phyloP scores from a whole-genome alignment of 2,888 invertebrate species.

The Macrophya alboannulata region DNA sequence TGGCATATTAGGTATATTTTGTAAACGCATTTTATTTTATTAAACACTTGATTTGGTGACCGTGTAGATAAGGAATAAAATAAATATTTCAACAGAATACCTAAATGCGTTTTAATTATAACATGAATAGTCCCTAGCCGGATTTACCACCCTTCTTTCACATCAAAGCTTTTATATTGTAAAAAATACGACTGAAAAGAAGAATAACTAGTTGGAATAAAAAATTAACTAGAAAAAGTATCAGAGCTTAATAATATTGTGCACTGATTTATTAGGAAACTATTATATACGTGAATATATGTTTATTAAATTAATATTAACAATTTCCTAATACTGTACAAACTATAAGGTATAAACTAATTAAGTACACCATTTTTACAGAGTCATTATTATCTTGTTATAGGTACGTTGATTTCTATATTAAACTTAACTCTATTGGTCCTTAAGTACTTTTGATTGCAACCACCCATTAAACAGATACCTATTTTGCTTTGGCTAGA shows the following conservation, averaged over 20 bases:
- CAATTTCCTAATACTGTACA: constrained; percentile 50
- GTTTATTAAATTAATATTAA: constrained; percentile 39
- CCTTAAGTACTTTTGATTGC: constrained; percentile 58
- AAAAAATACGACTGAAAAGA: neutral
- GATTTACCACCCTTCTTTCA: neutral
- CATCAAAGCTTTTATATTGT: neutral
- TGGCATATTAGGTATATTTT: constrained; percentile 59
- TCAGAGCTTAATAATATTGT: neutral
- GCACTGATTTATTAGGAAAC: neutral
- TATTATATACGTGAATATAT: neutral
- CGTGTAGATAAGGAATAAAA: constrained; percentile 60
- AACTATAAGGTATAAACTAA: constrained; percentile 32
- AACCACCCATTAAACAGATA: constrained; percentile 45
- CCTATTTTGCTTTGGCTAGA: constrained; percentile 52
- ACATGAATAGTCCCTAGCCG: neutral
- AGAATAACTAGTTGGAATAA: neutral
- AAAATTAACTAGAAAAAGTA: neutral
- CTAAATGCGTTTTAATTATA: constrained; percentile 41
- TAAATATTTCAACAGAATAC: constrained; percentile 57
- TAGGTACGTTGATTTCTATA: constrained; percentile 18
- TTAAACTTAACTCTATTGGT: constrained; percentile 52
- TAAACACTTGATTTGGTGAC: constrained; percentile 61
- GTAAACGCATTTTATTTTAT: constrained; percentile 60
- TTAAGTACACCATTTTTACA: constrained; percentile 54
- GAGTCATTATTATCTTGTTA: constrained; percentile 40